Evolutionary conservation across 2,888 invertebrate species (phyloP).

Genomic region (Pammene aurita): DNA sequence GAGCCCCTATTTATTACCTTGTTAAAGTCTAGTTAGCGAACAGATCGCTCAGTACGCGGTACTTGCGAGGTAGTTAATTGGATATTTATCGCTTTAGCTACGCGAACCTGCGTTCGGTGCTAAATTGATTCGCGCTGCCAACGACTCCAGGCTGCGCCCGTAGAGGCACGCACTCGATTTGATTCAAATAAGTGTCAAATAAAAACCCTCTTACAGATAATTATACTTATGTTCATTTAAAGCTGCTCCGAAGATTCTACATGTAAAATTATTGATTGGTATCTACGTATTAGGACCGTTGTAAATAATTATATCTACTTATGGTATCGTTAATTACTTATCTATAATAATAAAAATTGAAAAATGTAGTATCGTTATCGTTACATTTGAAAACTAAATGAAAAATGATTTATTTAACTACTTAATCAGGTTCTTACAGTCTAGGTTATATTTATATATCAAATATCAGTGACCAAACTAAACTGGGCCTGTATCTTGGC

Average conservation of each 20-base stretch:
- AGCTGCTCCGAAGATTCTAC: neutral
- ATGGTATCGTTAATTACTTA: too few relatives aligned
- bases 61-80: conserved; percentile 72
- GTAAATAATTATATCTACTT: too few relatives aligned
- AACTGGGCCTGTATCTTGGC: too few relatives aligned
- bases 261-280: conserved; percentile 3
- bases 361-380: too few relatives aligned
- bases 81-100: conserved; percentile 73
- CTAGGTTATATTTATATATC: too few relatives aligned
- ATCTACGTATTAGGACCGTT: too few relatives aligned
- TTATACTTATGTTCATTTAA: conserved; percentile 17
- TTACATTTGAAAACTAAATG: too few relatives aligned
- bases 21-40: conserved; percentile 82
- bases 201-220: conserved; percentile 30
- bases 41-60: conserved; percentile 66
- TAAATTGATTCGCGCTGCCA: conserved; percentile 73
- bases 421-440: too few relatives aligned
- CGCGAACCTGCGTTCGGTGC: conserved; percentile 48
- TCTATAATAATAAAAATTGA: too few relatives aligned
- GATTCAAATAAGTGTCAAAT: conserved; percentile 53
- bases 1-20: conserved; percentile 79
- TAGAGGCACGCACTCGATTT: conserved; percentile 50
- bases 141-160: conserved; percentile 57
- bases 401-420: too few relatives aligned
- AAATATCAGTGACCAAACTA: too few relatives aligned